phyloP scores from a whole-genome alignment of 2,888 invertebrate genomes.

The Dolichopus griseipennis region DNA sequence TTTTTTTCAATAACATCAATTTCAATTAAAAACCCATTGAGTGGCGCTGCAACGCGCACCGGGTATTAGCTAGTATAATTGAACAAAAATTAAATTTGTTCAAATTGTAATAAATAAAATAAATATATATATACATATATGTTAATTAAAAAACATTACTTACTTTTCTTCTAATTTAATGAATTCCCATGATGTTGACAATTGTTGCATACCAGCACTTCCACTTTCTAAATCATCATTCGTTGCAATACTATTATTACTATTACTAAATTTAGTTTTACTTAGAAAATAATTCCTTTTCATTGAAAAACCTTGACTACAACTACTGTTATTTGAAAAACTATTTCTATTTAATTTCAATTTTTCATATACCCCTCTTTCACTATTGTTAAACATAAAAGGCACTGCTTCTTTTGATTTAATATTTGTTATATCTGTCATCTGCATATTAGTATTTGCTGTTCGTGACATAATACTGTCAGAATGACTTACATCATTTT shows the following conservation, averaged over 20 bases:
- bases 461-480: too few species aligned
- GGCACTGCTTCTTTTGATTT: background rate
- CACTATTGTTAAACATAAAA: background rate
- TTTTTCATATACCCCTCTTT: background rate
- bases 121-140: background rate
- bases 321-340: too few species aligned
- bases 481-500: background rate
- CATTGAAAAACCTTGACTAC: background rate
- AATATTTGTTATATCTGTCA: background rate
- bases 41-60: too few species aligned
- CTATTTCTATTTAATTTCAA: background rate
- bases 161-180: background rate
- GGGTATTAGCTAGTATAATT: too few species aligned
- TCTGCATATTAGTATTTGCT: background rate
- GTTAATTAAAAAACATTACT: background rate
- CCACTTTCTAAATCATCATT: background rate
- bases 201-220: background rate
- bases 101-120: too few species aligned
- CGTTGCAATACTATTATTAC: background rate
- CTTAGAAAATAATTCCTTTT: background rate
- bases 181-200: slow-evolving; percentile 3
- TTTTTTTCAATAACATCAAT: too few species aligned
- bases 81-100: too few species aligned
- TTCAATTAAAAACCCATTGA: too few species aligned
- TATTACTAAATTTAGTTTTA: background rate